Evolutionary conservation across 1,140 invertebrate species (phyloP), one percentile per base, ranked within the genome.

Genomic region (Polypedilum pembai): DNA sequence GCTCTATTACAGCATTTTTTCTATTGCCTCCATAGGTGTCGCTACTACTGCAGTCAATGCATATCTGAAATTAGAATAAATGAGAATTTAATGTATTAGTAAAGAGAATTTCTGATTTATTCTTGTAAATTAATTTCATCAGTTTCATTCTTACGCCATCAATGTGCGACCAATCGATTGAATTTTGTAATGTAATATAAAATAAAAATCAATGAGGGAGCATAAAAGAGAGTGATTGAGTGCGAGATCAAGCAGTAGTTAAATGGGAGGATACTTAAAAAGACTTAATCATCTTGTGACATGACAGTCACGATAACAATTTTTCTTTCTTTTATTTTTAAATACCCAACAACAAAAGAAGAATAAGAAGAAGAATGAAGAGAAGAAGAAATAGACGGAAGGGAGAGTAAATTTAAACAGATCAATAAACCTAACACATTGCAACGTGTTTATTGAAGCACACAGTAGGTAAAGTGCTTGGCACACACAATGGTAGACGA

Each of bases 341-440:
- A 33, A 33, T 33, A 33, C 24, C 5, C 24, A 33, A 33, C 24
- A 33, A 33, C 24, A 33, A 33, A 33, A 33, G 24, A 33, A 33
- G 24, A 33, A 33, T 33, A 33, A 33, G 24, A 33, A 56, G 45
- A 56, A 56, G 4, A 56, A 12, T 4, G 41, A 56, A 56, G 1
- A 3, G 41, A 56, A 56, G 8, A 12, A 56, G n/a, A 56, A 15
- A 56, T n/a, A 56, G n/a, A 12, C 10, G 45, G 24, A 33, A 56
- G 45, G 45, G 45, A 56, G 45, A n/a, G 45, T 12, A 56, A 56
- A 56, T 33, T 33, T 33, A 56, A 56, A 56, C n/a, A 56, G 45
- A 56, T 56, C 45, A 56, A 56, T 56, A 56, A 56, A 56, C 45
- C n/a, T n/a, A 56, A 56, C n/a, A n/a, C 45, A 56, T n/a, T 56